Base-by-base conservation (phyloP, 2,888 invertebrate species). In the Leistus spinibarbis region DNA sequence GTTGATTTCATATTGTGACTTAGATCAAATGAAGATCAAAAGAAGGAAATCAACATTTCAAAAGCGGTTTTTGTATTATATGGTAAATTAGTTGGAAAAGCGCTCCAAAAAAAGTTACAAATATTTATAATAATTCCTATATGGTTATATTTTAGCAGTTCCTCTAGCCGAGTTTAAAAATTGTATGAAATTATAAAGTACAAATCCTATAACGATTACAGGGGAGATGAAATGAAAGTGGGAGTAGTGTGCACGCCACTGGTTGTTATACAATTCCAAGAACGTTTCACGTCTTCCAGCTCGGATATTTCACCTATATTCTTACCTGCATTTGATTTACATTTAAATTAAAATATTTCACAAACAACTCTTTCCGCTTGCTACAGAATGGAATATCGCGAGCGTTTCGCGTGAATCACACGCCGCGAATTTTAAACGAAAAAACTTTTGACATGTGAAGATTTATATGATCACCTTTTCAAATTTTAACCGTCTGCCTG, bases 271-370 rank as follows among this genome's bases (percentile, higher is more conserved):
- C n/a, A n/a, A 40, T 40, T 4, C 40, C 40, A 13, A 40, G 40
- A 40, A 40, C 40, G n/a, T n/a, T n/a, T n/a, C n/a, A 10, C 5
- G 40, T 7, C 7, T 40, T 13, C 40, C 40, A 40, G 40, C 5
- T 40, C 40, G 40, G 40, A 40, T 40, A 40, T 13, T 40, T 40
- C 40, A 40, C 40, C 40, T 40, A 40, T 40, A 40, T 40, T 40
- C 40, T 40, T 70, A 70, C 70, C 70, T 70, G 70, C 40, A 40
- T 70, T 70, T 70, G 63, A 70, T 70, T 70, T 70, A 63, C 63
- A 70, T 70, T 70, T 70, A 70, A 70, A 70, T 70, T 70, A 70
- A 70, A 70, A 70, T 70, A 70, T 60, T 60, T 40, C 70, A 70
- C 54, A 40, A 27, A 5, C 40, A 40, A 40, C 40, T 40, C 40